Evolutionary conservation across 92 coral and sea anemone species (phyloP).

Genomic region (Porites cylindrica): DNA sequence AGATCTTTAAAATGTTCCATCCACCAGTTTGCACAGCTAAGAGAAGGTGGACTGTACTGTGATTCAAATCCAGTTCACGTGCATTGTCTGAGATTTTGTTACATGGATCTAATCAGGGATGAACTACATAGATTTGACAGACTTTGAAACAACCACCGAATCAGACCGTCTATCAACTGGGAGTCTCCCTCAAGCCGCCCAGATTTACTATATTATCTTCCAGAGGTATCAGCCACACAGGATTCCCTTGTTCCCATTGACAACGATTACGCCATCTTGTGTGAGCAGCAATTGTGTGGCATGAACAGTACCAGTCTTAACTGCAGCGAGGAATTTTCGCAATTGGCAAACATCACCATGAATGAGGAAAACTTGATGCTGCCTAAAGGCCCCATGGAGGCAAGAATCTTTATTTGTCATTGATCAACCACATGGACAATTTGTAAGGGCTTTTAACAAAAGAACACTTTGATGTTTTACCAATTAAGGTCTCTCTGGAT

Average conservation of each 20-base stretch:
- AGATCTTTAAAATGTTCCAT: conserved; percentile 44
- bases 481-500: conserved; percentile 8
- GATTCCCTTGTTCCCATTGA: conserved; percentile 49
- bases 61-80: conserved; percentile 64
- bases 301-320: conserved; percentile 37
- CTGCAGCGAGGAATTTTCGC: conserved; percentile 48
- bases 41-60: conserved; percentile 63
- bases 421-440: conserved; percentile 60
- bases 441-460: conserved; percentile 28
- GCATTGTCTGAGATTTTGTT: conserved; percentile 68
- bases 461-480: conserved; percentile 21
- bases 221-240: conserved; percentile 62
- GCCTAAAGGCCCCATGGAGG: conserved; percentile 62
- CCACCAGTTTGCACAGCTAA: conserved; percentile 48
- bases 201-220: conserved; percentile 63
- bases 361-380: conserved; percentile 61
- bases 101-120: conserved; percentile 56
- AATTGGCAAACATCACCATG: conserved; percentile 68
- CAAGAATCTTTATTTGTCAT: conserved; percentile 54
- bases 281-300: conserved; percentile 53
- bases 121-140: conserved; percentile 64
- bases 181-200: conserved; percentile 74
- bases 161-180: conserved; percentile 60
- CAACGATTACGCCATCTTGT: conserved; percentile 38
- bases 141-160: conserved; percentile 72